Conservation (phyloP, 2,113 vertebrate species). For the Strigops habroptila region DNA sequence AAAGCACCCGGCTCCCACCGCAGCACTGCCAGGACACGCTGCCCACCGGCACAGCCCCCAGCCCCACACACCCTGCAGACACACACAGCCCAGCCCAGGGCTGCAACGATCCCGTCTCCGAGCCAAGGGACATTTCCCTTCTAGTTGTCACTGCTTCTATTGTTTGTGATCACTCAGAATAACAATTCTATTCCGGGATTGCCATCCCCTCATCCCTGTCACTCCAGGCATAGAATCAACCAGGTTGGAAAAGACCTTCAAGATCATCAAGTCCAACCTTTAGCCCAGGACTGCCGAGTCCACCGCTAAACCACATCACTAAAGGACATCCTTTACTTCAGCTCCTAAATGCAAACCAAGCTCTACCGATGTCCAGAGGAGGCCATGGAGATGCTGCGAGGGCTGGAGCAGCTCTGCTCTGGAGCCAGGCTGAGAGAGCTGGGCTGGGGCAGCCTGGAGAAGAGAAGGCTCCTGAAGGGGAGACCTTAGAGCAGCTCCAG, state of each 20-base stretch:
- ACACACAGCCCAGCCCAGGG: not conserved
- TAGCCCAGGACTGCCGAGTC: not conserved
- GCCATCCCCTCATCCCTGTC: accelerated
- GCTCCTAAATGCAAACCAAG: not conserved
- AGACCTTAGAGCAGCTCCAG: no score
- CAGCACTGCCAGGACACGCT: accelerated
- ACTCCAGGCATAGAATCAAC: not conserved
- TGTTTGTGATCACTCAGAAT: accelerated
- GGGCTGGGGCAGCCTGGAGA: not conserved
- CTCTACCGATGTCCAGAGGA: not conserved
- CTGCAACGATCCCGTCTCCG: accelerated
- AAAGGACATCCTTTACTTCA: not conserved
- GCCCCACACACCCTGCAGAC: not conserved
- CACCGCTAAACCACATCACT: not conserved
- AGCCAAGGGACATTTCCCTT: not conserved
- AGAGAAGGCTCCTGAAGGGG: not conserved
- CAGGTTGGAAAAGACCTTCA: not conserved
- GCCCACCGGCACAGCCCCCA: accelerated
- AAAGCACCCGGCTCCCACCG: not conserved
- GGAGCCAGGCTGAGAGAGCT: not conserved
- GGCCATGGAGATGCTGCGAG: not conserved
- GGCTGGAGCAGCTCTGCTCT: not conserved
- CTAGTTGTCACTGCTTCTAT: not conserved
- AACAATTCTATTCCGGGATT: not conserved
- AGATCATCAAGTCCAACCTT: not conserved